Percentiles rank a stretch among this genome's conserved stretches.
Conservation (phyloP, 2,888 invertebrate species). For the Amiota minor region DNA sequence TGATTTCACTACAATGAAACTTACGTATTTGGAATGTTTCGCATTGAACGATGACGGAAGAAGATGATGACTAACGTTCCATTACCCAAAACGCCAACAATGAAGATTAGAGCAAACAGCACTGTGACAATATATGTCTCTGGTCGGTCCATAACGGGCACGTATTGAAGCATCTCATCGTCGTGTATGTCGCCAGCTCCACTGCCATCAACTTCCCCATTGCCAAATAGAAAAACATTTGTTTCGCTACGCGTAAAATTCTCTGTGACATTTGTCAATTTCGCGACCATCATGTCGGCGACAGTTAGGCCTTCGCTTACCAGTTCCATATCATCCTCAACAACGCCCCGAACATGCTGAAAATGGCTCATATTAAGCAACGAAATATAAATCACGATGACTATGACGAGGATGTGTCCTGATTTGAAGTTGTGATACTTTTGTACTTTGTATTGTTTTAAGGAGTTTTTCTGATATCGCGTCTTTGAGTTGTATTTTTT, state of each 20-base stretch:
- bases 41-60: constrained; percentile 87
- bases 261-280: background rate
- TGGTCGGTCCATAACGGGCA: constrained; percentile 82
- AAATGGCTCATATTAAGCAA: background rate
- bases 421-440: no score
- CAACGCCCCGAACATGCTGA: constrained; percentile 7
- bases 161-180: constrained; percentile 62
- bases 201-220: background rate
- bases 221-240: constrained; percentile 26
- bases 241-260: constrained; percentile 27
- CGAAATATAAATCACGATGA: background rate
- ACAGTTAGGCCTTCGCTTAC: no score
- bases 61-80: constrained; percentile 90
- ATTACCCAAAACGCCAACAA: constrained; percentile 91
- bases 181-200: constrained; percentile 43
- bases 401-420: no score
- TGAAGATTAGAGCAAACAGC: constrained; percentile 88
- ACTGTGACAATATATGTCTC: constrained; percentile 91
- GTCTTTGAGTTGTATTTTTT: background rate
- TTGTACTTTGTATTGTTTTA: no score
- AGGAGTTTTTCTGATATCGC: background rate
- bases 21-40: constrained; percentile 92
- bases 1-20: constrained; percentile 62
- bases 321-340: constrained; percentile 16
- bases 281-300: constrained; percentile 7